Base-by-base conservation (phyloP, 2,888 invertebrate genomes). In the Drosophila percnosoma region DNA sequence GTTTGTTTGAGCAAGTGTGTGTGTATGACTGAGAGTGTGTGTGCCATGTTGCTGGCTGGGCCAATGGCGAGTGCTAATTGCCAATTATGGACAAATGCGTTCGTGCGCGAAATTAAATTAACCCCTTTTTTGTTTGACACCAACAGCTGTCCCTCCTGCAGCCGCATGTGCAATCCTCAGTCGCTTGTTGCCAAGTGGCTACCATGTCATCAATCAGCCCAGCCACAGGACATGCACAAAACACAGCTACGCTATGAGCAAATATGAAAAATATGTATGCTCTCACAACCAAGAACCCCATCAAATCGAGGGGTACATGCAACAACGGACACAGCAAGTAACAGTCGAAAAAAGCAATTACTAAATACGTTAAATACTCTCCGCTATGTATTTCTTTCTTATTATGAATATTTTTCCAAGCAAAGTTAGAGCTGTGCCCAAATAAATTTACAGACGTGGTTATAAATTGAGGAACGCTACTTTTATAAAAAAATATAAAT, bases 91-190 rank as follows among this genome's bases (percentile, higher is more conserved):
- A 90, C 83, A 90, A 91, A 91, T 91, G 91, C 91, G 82, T 78
- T 85, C 84, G 82, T 87, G 91, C 91, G 89, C 88, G 90, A 91
- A 91, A 89, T 91, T 91, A 91, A 91, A 91, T 91, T 91, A 91
- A 87, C 90, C 86, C 89, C 80, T 89, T 87, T 86, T 87, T 89
- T 78, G 72, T 76, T 62, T 72, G 57, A 71, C 72, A 71, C 61
- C 58, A 48, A 33, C 40, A 34, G 51, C 61, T 52, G 40, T 31
- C 24, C 10, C 53, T 40, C 11, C 45, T 2, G 13, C 62, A 21
- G 21, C 15, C 34, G 62, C 62, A 53, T 71, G 64, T 80, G 71
- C 68, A 75, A 69, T 87, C 65, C 82, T 62, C 73, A 61, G 79
- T 75, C 82, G 71, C 66, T 61, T 80, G 80, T 68, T 75, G 68